phyloP scores from a whole-genome alignment of 1,140 invertebrate genomes.

The Orussus abietinus region DNA sequence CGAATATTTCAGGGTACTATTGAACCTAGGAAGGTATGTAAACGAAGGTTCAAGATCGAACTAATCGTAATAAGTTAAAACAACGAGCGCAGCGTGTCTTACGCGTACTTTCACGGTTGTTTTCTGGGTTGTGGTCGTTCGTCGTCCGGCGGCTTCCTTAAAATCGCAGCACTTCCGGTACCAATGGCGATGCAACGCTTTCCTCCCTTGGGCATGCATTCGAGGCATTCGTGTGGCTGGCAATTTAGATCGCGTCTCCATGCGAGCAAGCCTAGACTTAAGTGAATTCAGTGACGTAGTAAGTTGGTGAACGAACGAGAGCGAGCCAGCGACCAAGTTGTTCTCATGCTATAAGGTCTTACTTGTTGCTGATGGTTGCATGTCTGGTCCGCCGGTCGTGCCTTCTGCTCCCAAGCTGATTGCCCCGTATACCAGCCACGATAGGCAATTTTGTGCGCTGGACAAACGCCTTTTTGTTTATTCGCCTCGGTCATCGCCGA shows the following conservation, averaged over 20 bases:
- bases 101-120: conserved; percentile 17
- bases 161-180: no score
- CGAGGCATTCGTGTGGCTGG: conserved; percentile 14
- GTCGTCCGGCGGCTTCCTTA: conserved; percentile 18
- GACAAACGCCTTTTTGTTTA: no score
- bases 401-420: conserved; percentile 29
- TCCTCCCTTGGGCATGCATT: no score
- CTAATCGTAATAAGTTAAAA: no score
- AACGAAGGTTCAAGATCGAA: no score
- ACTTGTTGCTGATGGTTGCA: conserved; percentile 51
- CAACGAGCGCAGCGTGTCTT: no score
- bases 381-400: conserved; percentile 38
- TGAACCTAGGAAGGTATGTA: no score
- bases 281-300: conserved; percentile 15
- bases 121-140: conserved; percentile 16
- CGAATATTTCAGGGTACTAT: no score
- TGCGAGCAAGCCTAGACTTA: conserved; percentile 8
- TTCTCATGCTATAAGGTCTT: conserved; percentile 39
- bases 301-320: conserved; percentile 13
- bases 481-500: no score
- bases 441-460: not conserved
- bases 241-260: conserved; percentile 17
- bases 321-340: conserved; percentile 24
- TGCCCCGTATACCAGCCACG: not conserved
- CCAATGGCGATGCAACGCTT: no score